Conservation (phyloP, 1,140 invertebrate species). For the Ceratoteleas bidentatus region DNA sequence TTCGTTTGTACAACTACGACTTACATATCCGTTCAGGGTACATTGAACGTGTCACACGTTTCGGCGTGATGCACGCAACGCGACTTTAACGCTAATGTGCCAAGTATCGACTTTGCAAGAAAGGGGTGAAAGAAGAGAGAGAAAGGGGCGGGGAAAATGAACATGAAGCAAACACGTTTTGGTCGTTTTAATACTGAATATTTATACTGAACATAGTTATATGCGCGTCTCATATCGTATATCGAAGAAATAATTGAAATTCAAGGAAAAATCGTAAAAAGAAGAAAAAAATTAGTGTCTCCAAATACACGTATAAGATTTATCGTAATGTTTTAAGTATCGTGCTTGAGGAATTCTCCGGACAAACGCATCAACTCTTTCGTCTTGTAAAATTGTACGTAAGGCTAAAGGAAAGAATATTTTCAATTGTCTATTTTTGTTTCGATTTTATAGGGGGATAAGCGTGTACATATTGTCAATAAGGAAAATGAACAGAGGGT, state of each 20-base stretch:
- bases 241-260: constrained; percentile 63
- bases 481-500: constrained; percentile 40
- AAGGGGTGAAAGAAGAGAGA: constrained; percentile 16
- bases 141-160: constrained; percentile 2
- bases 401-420: constrained; percentile 69
- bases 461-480: constrained; percentile 72
- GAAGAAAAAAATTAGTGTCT: constrained; percentile 51
- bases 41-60: too few species aligned
- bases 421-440: constrained; percentile 78
- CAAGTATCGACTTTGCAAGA: constrained; percentile 73
- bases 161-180: constrained; percentile 56
- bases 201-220: constrained; percentile 72
- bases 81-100: constrained; percentile 74
- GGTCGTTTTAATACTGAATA: constrained; percentile 72
- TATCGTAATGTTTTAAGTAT: constrained; percentile 44
- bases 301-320: constrained; percentile 46
- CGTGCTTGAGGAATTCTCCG: constrained; percentile 64
- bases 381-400: constrained; percentile 70
- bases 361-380: constrained; percentile 72
- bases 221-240: constrained; percentile 73
- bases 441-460: constrained; percentile 73
- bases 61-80: too few species aligned
- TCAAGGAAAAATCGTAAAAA: constrained; percentile 42
- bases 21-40: too few species aligned
- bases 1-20: too few species aligned